These are phyloP conservation scores for Pyrocephalus nanus DNA, from an alignment of 2,797 vertebrate species.

Conservation along the genomic window DNA sequence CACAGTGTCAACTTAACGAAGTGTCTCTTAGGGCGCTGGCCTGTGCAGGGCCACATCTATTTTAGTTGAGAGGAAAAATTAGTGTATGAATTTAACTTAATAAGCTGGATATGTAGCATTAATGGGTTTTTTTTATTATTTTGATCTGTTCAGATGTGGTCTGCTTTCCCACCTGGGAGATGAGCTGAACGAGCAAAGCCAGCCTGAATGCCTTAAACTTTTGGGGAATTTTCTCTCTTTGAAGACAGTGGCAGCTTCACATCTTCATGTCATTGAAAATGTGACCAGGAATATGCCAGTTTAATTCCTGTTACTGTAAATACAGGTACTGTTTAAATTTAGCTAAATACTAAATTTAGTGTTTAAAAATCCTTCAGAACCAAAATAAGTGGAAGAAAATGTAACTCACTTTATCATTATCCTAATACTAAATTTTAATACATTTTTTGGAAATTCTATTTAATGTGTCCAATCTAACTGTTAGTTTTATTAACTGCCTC, in stretches of 20 bases:
- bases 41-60: not conserved
- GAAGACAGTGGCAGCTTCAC: not conserved
- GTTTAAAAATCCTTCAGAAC: not conserved
- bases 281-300: not conserved
- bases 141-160: not conserved
- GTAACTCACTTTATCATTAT: not conserved
- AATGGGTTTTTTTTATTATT: not conserved
- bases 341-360: not conserved
- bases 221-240: not conserved
- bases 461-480: not conserved
- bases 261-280: not conserved
- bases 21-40: not conserved
- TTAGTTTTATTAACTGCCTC: constrained; percentile 27
- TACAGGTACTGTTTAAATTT: not conserved
- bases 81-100: not conserved
- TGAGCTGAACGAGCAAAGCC: not conserved
- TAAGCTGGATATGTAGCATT: not conserved
- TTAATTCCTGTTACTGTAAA: not conserved
- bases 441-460: not conserved
- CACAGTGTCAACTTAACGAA: accelerated
- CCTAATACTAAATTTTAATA: not conserved
- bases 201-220: not conserved
- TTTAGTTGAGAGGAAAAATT: not conserved
- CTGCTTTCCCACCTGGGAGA: not conserved
- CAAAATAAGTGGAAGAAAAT: not conserved